These are phyloP conservation scores for Acronicta aceris DNA, from an alignment of 2,888 invertebrate genomes.

Conservation along the genomic window DNA sequence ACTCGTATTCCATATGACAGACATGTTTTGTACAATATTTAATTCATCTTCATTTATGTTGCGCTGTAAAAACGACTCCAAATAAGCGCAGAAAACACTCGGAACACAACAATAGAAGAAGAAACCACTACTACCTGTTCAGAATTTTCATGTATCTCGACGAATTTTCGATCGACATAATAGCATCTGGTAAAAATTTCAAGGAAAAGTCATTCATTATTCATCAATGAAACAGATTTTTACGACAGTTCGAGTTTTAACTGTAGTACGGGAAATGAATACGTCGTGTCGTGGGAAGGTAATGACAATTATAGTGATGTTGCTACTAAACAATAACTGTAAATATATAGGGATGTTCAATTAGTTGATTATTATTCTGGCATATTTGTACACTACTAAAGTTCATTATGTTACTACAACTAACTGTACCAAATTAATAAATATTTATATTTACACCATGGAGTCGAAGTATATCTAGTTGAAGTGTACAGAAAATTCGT, in stretches of 20 bases:
- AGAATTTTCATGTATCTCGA: slow-evolving; percentile 23
- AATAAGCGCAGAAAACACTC: slow-evolving; percentile 8
- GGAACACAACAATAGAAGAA: slow-evolving; percentile 30
- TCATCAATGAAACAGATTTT: neutral
- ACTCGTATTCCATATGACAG: slow-evolving; percentile 61
- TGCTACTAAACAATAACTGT: neutral
- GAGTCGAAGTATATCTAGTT: no score
- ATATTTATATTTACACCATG: no score
- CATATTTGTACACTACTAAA: no score
- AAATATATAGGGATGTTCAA: neutral
- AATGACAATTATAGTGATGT: slow-evolving; percentile 32
- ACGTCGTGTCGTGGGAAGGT: neutral
- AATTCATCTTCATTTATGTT: slow-evolving; percentile 37
- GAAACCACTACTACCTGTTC: slow-evolving; percentile 19
- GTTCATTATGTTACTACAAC: no score
- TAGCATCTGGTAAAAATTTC: neutral
- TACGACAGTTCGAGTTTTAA: slow-evolving; percentile 17
- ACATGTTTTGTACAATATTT: slow-evolving; percentile 51
- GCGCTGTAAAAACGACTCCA: slow-evolving; percentile 1
- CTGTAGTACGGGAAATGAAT: slow-evolving; percentile 10
- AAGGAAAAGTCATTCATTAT: neutral
- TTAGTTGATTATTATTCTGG: no score
- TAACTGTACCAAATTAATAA: no score
- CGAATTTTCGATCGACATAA: slow-evolving; percentile 12
- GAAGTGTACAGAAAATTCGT: no score